Base-by-base conservation (phyloP, 1,140 invertebrate species). In the Drosophila equinoxialis region DNA sequence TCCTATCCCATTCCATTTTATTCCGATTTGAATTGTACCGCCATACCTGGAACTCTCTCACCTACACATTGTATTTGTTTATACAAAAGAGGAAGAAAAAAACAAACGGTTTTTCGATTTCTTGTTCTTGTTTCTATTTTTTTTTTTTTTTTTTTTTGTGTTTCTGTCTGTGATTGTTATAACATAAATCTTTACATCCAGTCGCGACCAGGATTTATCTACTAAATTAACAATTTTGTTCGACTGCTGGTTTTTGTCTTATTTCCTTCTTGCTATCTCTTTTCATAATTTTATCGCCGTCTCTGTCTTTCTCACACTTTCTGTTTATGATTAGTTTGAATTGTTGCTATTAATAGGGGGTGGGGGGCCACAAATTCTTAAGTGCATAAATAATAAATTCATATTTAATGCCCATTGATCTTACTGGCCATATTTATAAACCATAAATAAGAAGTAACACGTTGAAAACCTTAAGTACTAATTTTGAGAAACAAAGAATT, bases 171-270 rank as follows among this genome's bases (percentile, higher is more conserved):
- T 64, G 26, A 48, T 48, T 30, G 17, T 62, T 45, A 41, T 59
- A 26, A 57, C 35, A 86, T 87, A 86, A 87, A 86, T 86, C 83
- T 87, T 68, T 17, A 55, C 69, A 77, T 87, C 76, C 76, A 87
- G 79, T 83, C 68, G 77, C 67, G 69, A 42, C 67, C 72, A 87
- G 84, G 83, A 87, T 82, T 77, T 75, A 68, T 62, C 67, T 37
- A 68, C 57, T 42, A 62, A 86, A 83, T 86, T 86, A 87, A 86
- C 67, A 87, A 87, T 87, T 86, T 69, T 83, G 79, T 87, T 89
- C 79, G 76, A 79, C 70, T 87, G 39, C 45, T 51, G 39, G 26
- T 17, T 10, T 60, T 68, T 54, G 42, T 42, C 69, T 70, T 74
- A 65, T 68, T 67, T 68, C 48, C 55, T 8, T 26, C 54, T 30